phyloP scores from a whole-genome alignment of 2,113 vertebrate genomes.

The Notarius lentiginosus region DNA sequence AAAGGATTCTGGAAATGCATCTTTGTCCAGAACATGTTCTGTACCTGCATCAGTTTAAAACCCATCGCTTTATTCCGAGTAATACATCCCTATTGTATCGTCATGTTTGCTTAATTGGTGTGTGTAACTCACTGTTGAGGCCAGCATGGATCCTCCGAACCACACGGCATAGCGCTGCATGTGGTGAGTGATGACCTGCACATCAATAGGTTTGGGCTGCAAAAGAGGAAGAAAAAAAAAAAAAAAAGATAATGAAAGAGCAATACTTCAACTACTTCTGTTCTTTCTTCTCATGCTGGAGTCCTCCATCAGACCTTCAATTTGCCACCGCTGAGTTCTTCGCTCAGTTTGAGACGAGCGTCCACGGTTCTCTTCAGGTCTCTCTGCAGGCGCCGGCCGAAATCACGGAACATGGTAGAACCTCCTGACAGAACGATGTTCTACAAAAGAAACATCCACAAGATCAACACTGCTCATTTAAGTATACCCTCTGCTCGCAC shows the following conservation, averaged over 20 bases:
- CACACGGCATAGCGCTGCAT: slow-evolving; percentile 98
- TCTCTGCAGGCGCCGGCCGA: slow-evolving; percentile 92
- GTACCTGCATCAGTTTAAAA: neutral
- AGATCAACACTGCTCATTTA: too few species aligned
- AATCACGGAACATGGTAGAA: slow-evolving; percentile 99
- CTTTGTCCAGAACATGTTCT: neutral
- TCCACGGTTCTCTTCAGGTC: slow-evolving; percentile 97
- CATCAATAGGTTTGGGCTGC: slow-evolving; percentile 96
- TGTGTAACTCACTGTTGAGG: slow-evolving; percentile 87
- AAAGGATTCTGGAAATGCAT: neutral
- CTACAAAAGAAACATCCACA: slow-evolving; percentile 44
- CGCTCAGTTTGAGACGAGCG: slow-evolving; percentile 93
- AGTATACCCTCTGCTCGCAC: too few species aligned
- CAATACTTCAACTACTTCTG: neutral
- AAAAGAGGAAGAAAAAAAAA: neutral
- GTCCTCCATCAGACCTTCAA: slow-evolving; percentile 80
- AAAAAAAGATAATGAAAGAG: neutral
- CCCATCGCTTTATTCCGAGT: neutral
- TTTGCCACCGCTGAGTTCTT: slow-evolving; percentile 95
- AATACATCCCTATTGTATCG: neutral
- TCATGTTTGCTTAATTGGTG: neutral
- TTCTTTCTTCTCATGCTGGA: neutral
- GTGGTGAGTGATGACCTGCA: slow-evolving; percentile 96
- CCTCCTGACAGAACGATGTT: slow-evolving; percentile 93
- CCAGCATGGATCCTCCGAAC: slow-evolving; percentile 99